Base-by-base conservation (phyloP, 2,888 invertebrate species). In the Lutraria lutraria region DNA sequence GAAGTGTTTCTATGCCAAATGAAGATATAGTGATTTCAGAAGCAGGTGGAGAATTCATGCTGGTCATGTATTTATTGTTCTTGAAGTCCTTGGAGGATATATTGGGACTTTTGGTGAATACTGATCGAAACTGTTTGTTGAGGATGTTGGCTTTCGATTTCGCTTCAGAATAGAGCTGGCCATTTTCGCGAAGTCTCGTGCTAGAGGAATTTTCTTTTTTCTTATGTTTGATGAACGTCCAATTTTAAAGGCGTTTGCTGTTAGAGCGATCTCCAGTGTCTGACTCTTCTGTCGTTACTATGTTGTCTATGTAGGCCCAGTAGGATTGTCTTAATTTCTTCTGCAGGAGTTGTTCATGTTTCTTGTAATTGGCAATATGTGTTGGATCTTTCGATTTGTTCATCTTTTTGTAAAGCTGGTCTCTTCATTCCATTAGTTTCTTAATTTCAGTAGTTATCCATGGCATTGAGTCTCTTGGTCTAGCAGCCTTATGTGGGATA, bases 391-490 rank as follows among this genome's bases (percentile, higher is more conserved):
- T 56, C 43, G 86, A 81, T 81, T 88, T 88, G 43, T 86, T 88
- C 79, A 54, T 86, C n/a, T 43, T 83, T 52, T 82, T 86, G 56
- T 89, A 84, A 21, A 84, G 25, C 3, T 87, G 43, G 82, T 88
- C 63, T 53, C 84, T 53, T 43, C 29, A 86, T 81, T 84, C 83
- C 16, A 86, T 85, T 4, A 83, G 54, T 52, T 90, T 86, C 29
- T 85, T 86, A 29, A 89, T 85, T 56, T 89, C 84, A 25, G 16
- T 25, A 21, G 85, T 60, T 10, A 92, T 88, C 92, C 90, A 92
- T 0, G 90, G 90, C n/a, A 43, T 25, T 2, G 43, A 53, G 16
- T 91, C 86, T 81, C 72, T 92, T 12, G 54, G 16, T 81, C 86
- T 89, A 0, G 86, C 85, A 25, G n/a, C 34, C 80, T 86, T 87